A percentile compares a stretch with the other conserved stretches of the same genome.
phyloP scores from a whole-genome alignment of 2,888 invertebrate genomes.

The Dendrolimus pini region DNA sequence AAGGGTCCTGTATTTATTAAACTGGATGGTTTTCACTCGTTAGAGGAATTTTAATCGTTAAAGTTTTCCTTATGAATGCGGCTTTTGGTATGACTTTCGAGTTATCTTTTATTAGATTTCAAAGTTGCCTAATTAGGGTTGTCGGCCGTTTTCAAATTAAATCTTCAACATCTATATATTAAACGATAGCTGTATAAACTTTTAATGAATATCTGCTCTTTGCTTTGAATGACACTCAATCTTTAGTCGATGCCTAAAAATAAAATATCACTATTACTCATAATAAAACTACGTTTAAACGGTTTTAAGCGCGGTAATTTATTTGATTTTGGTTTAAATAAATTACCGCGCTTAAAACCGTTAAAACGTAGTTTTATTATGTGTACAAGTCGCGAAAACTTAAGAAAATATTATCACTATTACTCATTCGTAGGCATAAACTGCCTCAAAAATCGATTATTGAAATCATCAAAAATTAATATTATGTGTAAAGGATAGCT shows the following conservation, averaged over 20 bases:
- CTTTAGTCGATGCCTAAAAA: neutral
- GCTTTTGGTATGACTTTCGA: slow-evolving; percentile 54
- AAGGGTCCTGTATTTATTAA: slow-evolving; percentile 71
- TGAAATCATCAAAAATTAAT: too few species aligned
- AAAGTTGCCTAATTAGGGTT: slow-evolving; percentile 63
- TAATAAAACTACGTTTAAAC: too few species aligned
- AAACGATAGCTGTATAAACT: neutral
- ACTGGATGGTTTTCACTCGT: slow-evolving; percentile 66
- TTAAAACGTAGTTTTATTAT: too few species aligned
- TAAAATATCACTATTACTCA: too few species aligned
- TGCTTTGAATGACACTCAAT: neutral
- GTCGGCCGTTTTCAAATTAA: slow-evolving; percentile 56
- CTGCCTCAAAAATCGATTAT: too few species aligned
- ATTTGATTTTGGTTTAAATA: too few species aligned
- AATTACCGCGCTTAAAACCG: too few species aligned
- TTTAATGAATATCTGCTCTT: neutral
- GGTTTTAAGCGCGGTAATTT: too few species aligned
- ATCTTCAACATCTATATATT: slow-evolving; percentile 29
- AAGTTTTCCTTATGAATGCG: slow-evolving; percentile 73
- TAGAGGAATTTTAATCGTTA: slow-evolving; percentile 71
- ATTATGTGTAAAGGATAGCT: too few species aligned
- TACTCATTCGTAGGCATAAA: too few species aligned
- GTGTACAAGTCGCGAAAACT: too few species aligned
- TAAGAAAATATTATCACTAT: too few species aligned
- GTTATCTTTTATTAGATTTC: slow-evolving; percentile 72